These are phyloP conservation scores for Lasaia peninsularis DNA, from an alignment of 1,140 invertebrate species.

Conservation along the genomic window DNA sequence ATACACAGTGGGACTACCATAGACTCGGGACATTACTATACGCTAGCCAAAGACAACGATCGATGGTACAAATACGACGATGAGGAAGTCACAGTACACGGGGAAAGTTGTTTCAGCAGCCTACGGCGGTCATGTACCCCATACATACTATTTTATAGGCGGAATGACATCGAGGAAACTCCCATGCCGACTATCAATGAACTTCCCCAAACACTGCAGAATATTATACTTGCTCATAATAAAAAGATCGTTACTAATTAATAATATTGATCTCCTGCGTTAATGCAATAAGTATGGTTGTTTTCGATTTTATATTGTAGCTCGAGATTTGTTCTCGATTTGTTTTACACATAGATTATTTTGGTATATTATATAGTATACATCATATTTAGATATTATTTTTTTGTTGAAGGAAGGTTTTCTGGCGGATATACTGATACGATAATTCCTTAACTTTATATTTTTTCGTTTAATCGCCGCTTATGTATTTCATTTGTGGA, in stretches of 20 bases:
- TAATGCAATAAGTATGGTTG: too few species aligned
- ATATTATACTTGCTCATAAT: slow-evolving; percentile 44
- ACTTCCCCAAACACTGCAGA: slow-evolving; percentile 44
- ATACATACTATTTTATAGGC: slow-evolving; percentile 88
- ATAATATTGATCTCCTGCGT: not conserved
- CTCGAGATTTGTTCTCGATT: too few species aligned
- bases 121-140: slow-evolving; percentile 86
- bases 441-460: too few species aligned
- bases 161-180: slow-evolving; percentile 49
- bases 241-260: slow-evolving; percentile 48
- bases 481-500: too few species aligned
- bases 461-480: too few species aligned
- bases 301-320: too few species aligned
- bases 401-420: too few species aligned
- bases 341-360: too few species aligned
- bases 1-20: slow-evolving; percentile 89
- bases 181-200: slow-evolving; percentile 37
- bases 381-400: too few species aligned
- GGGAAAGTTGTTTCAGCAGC: slow-evolving; percentile 80
- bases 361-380: too few species aligned
- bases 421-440: too few species aligned
- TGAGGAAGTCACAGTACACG: slow-evolving; percentile 80
- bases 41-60: slow-evolving; percentile 83
- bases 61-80: slow-evolving; percentile 92
- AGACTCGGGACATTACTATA: slow-evolving; percentile 93